Percentiles rank a stretch among this genome's conserved stretches.
Conservation (phyloP, 2,797 vertebrate genomes). For the Gastrophryne carolinensis region DNA sequence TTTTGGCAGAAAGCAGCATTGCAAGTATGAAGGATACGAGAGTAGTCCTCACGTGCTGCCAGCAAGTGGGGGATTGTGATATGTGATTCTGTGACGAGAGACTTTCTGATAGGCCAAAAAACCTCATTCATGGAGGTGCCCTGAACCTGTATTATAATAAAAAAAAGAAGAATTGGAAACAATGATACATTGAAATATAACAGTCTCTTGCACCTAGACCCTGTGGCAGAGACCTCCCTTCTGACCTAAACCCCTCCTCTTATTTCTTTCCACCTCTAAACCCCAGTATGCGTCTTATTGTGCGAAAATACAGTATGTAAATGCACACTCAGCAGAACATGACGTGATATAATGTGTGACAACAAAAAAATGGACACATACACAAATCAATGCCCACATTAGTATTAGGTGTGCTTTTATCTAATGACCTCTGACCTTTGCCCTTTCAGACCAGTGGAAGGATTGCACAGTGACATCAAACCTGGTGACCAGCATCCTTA, state of each 20-base stretch:
- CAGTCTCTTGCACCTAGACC: no score
- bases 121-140: constrained; percentile 63
- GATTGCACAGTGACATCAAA: constrained; percentile 81
- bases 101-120: constrained; percentile 58
- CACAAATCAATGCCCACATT: no score
- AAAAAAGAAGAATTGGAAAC: not conserved
- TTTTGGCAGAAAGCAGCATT: constrained; percentile 63
- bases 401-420: not conserved
- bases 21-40: constrained; percentile 70
- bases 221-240: no score
- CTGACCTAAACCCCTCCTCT: no score
- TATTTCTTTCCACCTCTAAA: no score
- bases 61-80: constrained; percentile 75
- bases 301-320: no score
- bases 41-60: constrained; percentile 80
- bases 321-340: no score
- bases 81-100: constrained; percentile 55
- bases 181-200: no score
- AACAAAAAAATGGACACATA: no score
- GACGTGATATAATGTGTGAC: no score
- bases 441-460: constrained; percentile 84
- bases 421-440: constrained; percentile 66
- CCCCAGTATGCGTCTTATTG: no score
- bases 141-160: constrained; percentile 69
- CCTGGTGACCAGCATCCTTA: constrained; percentile 80